These are phyloP conservation scores for Apocheima hispidaria DNA, from an alignment of 2,888 invertebrate genomes.

Conservation along the genomic window DNA sequence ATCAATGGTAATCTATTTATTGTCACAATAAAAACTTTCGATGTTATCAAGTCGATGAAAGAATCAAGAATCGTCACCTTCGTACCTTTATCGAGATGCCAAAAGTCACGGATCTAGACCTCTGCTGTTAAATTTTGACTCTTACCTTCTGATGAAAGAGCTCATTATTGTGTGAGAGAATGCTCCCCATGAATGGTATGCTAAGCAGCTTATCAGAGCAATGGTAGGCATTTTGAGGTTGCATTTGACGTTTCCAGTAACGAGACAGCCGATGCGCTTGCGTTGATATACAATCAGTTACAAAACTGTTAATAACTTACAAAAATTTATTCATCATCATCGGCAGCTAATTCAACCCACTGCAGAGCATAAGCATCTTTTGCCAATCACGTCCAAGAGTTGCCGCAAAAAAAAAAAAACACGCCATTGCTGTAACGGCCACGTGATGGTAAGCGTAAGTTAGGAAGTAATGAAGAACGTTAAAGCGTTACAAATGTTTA, in stretches of 20 bases:
- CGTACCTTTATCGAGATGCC: constrained; percentile 77
- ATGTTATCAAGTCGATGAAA: constrained; percentile 84
- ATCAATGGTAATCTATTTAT: constrained; percentile 84
- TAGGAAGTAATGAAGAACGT: too few relatives aligned
- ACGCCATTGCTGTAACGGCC: too few relatives aligned
- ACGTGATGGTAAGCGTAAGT: too few relatives aligned
- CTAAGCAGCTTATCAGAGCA: constrained; percentile 80
- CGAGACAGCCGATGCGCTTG: constrained; percentile 66
- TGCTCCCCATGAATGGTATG: constrained; percentile 60
- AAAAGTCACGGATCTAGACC: constrained; percentile 70
- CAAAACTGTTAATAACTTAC: constrained; percentile 37
- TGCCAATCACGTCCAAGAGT: too few relatives aligned
- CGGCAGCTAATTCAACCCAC: too few relatives aligned
- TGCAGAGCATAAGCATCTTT: too few relatives aligned
- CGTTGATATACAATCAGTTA: constrained; percentile 57
- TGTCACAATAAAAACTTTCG: constrained; percentile 84
- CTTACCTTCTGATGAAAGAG: constrained; percentile 53
- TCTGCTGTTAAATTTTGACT: constrained; percentile 42
- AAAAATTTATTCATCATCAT: too few relatives aligned
- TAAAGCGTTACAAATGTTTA: too few relatives aligned
- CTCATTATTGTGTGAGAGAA: constrained; percentile 48
- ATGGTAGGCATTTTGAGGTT: constrained; percentile 71
- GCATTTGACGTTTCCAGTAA: constrained; percentile 75
- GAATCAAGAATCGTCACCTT: constrained; percentile 76
- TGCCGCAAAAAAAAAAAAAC: too few relatives aligned